Percentiles rank a stretch among this genome's conserved stretches.
Conservation (phyloP, 2,888 invertebrate species). For the Molorchus minor region DNA sequence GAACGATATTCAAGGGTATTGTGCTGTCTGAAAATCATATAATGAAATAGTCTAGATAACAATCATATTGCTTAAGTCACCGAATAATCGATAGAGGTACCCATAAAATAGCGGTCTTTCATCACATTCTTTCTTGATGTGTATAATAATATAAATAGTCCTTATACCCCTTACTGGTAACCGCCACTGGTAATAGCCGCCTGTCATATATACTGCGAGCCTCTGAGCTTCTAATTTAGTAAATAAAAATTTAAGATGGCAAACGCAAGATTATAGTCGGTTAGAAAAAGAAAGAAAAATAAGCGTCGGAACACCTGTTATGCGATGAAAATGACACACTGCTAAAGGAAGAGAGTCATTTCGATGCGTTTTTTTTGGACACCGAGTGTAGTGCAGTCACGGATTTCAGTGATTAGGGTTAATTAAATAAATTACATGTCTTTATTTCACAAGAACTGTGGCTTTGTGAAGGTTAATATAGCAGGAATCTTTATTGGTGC, state of each 20-base stretch:
- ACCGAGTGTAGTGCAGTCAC: constrained; percentile 56
- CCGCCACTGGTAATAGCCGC: too few relatives aligned
- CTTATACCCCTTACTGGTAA: too few relatives aligned
- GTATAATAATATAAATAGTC: too few relatives aligned
- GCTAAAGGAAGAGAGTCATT: constrained; percentile 60
- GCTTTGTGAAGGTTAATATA: constrained; percentile 53
- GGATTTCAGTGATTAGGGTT: constrained; percentile 61
- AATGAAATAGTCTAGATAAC: too few relatives aligned
- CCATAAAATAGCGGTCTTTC: too few relatives aligned
- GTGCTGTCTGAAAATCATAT: too few relatives aligned
- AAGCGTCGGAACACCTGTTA: constrained; percentile 56
- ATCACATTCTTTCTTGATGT: too few relatives aligned
- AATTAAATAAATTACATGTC: constrained; percentile 63
- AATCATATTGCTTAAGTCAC: too few relatives aligned
- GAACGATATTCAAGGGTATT: too few relatives aligned
- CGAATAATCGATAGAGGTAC: too few relatives aligned
- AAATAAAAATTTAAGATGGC: constrained; percentile 33
- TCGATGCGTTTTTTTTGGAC: constrained; percentile 54
- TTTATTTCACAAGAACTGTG: constrained; percentile 61
- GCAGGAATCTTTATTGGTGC: constrained; percentile 42
- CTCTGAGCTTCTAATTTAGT: constrained; percentile 23
- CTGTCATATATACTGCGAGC: too few relatives aligned
- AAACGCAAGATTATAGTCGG: constrained; percentile 22
- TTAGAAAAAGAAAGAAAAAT: constrained; percentile 37
- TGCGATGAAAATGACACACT: constrained; percentile 58